phyloP scores from a whole-genome alignment of 2,113 vertebrate genomes.

The Martes martes region DNA sequence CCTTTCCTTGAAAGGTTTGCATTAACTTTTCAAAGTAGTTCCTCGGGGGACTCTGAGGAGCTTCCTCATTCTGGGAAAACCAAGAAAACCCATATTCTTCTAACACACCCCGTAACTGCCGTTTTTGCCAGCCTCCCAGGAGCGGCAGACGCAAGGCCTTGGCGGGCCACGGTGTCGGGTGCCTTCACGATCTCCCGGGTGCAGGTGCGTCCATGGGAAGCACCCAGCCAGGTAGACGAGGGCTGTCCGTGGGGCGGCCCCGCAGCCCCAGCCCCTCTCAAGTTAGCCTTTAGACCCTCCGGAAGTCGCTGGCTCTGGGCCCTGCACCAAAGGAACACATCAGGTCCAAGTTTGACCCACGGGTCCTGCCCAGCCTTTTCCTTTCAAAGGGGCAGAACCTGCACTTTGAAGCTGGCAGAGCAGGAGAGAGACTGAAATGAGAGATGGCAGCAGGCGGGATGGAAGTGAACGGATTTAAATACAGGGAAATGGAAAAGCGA shows the following conservation, averaged over 20 bases:
- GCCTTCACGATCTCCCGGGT: background rate
- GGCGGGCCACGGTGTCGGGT: background rate
- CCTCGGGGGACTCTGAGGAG: constrained; percentile 13
- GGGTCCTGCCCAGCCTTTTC: background rate
- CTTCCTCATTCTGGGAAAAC: constrained; percentile 55
- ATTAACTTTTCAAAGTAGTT: constrained; percentile 63
- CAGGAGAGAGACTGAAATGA: constrained; percentile 1
- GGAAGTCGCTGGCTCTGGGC: background rate
- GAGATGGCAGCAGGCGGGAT: background rate
- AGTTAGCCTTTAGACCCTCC: background rate
- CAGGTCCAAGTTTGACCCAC: background rate
- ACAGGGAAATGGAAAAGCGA: background rate
- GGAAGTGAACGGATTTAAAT: background rate
- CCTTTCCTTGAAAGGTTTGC: constrained; percentile 49
- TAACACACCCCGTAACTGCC: background rate
- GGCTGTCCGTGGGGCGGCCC: rapidly evolving
- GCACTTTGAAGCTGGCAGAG: background rate
- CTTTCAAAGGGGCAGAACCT: background rate
- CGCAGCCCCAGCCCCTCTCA: background rate
- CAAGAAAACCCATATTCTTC: background rate
- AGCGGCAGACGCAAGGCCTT: background rate
- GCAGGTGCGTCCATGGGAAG: background rate
- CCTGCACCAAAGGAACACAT: background rate
- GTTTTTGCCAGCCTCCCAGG: background rate
- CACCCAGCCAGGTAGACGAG: background rate